A percentile compares a stretch with the other conserved stretches of the same genome.
Evolutionary conservation across 1,140 invertebrate genomes (phyloP).

Genomic region (Eumeta japonica): DNA sequence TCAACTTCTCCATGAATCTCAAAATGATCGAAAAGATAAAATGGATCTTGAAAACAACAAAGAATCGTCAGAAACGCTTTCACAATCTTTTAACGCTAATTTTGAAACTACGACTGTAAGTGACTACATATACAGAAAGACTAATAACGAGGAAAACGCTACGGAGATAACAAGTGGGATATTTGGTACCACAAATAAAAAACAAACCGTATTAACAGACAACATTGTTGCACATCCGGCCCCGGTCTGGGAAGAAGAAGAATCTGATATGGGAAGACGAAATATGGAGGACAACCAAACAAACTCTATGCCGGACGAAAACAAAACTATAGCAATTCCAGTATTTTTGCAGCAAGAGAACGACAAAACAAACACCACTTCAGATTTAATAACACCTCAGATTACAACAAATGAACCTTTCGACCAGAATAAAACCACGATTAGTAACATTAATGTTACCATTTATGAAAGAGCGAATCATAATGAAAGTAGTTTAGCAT

Average conservation of each 20-base stretch:
- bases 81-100: too few species aligned
- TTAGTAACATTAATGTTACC: conserved; percentile 38
- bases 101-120: conserved; percentile 32
- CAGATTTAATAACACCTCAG: not conserved
- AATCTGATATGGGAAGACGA: conserved; percentile 21
- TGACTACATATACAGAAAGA: conserved; percentile 36
- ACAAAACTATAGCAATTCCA: conserved; percentile 1
- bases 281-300: conserved; percentile 15
- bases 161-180: too few species aligned
- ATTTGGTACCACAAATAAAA: conserved; percentile 10
- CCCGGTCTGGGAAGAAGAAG: conserved; percentile 47
- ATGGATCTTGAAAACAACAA: too few species aligned
- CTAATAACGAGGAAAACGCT: not conserved
- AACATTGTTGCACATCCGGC: conserved; percentile 19
- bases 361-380: not conserved
- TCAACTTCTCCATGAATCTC: too few species aligned
- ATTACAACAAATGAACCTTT: conserved; percentile 9
- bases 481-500: conserved; percentile 20
- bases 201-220: conserved; percentile 2
- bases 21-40: too few species aligned
- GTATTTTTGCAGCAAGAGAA: not conserved
- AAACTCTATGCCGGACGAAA: conserved; percentile 5
- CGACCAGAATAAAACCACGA: conserved; percentile 21
- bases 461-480: conserved; percentile 44
- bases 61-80: too few species aligned